Conservation (phyloP, 2,888 invertebrate genomes). For the Drosophila eohydei region DNA sequence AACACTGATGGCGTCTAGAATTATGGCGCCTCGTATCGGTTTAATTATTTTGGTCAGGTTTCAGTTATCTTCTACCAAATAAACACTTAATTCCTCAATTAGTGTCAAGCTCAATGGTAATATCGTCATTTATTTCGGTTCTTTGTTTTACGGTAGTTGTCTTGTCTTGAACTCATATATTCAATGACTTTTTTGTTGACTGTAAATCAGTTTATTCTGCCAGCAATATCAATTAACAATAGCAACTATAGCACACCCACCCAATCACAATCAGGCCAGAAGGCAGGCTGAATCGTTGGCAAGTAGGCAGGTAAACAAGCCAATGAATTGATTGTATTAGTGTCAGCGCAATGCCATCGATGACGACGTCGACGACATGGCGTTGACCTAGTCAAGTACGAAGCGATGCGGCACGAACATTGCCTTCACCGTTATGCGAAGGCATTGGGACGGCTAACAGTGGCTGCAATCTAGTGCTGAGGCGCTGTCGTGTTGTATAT, state of each 20-base stretch:
- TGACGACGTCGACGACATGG: conserved; percentile 44
- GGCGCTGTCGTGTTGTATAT: neutral
- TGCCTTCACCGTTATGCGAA: conserved; percentile 46
- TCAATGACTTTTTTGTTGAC: conserved; percentile 62
- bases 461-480: conserved; percentile 27
- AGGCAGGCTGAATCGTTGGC: conserved; percentile 7
- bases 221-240: conserved; percentile 73
- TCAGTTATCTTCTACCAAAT: conserved; percentile 22
- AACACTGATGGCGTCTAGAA: conserved; percentile 28
- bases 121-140: conserved; percentile 25
- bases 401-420: conserved; percentile 13
- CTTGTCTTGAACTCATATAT: conserved; percentile 49
- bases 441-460: conserved; percentile 29
- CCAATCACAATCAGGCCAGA: conserved; percentile 30
- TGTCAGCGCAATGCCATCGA: conserved; percentile 52
- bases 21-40: neutral
- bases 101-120: conserved; percentile 36
- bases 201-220: conserved; percentile 45
- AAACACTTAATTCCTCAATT: conserved; percentile 41
- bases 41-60: conserved; percentile 26
- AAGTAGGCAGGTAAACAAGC: conserved; percentile 60
- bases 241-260: conserved; percentile 46
- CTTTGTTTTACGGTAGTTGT: conserved; percentile 24
- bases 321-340: conserved; percentile 63
- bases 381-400: conserved; percentile 70